Evolutionary conservation across 2,797 vertebrate genomes (phyloP).

Genomic region (Rhodeus uyekii): DNA sequence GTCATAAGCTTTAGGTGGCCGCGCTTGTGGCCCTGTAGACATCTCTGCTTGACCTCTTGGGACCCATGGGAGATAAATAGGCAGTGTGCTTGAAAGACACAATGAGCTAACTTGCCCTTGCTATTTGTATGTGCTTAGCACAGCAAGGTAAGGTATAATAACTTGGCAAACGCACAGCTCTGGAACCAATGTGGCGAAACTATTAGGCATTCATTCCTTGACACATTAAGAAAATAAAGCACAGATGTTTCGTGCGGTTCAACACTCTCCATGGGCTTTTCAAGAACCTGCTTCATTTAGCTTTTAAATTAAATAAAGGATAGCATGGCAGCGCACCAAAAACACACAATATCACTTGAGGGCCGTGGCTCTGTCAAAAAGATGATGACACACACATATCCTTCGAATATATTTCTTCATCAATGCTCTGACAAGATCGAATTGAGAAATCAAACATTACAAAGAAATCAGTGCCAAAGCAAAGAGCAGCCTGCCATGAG

Average conservation of each 20-base stretch:
- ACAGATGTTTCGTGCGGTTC: conserved; percentile 55
- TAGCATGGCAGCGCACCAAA: conserved; percentile 23
- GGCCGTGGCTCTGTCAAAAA: conserved; percentile 17
- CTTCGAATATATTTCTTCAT: conserved; percentile 30
- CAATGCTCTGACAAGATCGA: conserved; percentile 15
- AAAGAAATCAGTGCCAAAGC: conserved; percentile 31
- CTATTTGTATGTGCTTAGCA: conserved; percentile 54
- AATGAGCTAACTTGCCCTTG: conserved; percentile 43
- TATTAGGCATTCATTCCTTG: conserved; percentile 50
- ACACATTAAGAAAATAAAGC: conserved; percentile 56
- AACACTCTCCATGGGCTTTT: conserved; percentile 32
- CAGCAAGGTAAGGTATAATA: conserved; percentile 53
- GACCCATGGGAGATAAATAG: conserved; percentile 36
- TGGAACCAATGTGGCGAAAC: conserved; percentile 29
- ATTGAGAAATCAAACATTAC: conserved; percentile 44
- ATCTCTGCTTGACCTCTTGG: conserved; percentile 59
- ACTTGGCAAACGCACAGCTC: conserved; percentile 47
- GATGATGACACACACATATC: background rate
- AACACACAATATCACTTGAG: conserved; percentile 21
- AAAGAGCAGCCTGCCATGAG: conserved; percentile 36
- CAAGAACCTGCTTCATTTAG: conserved; percentile 49
- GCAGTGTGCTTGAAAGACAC: conserved; percentile 20
- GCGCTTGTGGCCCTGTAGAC: conserved; percentile 47
- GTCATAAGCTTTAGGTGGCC: conserved; percentile 49
- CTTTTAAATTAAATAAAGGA: conserved; percentile 46